Percentiles rank a stretch among this genome's conserved stretches.
These are phyloP conservation scores for Parus major DNA, from an alignment of 2,113 vertebrate genomes.

Conservation along the genomic window DNA sequence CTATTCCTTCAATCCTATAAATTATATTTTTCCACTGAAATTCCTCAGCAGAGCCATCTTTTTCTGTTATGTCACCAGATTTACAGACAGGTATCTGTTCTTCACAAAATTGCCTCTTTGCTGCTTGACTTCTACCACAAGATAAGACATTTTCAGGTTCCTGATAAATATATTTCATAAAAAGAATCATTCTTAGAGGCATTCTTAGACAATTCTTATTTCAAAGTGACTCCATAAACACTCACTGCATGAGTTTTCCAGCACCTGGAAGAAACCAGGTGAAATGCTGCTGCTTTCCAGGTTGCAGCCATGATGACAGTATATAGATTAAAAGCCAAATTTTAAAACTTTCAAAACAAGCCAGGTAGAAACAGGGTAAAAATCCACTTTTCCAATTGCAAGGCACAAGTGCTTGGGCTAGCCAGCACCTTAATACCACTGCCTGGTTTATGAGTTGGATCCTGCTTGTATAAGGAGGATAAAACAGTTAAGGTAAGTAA, in stretches of 20 bases:
- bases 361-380: neutral
- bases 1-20: neutral
- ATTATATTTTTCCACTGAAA: neutral
- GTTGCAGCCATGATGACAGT: neutral
- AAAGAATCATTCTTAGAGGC: neutral
- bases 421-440: neutral
- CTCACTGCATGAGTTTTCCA: neutral
- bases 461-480: rapidly evolving
- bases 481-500: neutral
- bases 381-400: neutral
- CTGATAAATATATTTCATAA: neutral
- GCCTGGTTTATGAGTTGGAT: neutral
- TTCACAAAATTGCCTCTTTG: neutral
- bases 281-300: neutral
- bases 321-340: neutral
- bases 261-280: neutral
- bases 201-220: neutral
- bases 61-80: neutral
- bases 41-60: neutral
- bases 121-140: neutral
- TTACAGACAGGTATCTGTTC: neutral
- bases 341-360: neutral
- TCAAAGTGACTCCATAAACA: neutral
- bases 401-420: neutral
- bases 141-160: neutral